These are phyloP conservation scores for Lepidocolaptes lacrymiger DNA, from an alignment of 2,797 vertebrate species.

Conservation along the genomic window DNA sequence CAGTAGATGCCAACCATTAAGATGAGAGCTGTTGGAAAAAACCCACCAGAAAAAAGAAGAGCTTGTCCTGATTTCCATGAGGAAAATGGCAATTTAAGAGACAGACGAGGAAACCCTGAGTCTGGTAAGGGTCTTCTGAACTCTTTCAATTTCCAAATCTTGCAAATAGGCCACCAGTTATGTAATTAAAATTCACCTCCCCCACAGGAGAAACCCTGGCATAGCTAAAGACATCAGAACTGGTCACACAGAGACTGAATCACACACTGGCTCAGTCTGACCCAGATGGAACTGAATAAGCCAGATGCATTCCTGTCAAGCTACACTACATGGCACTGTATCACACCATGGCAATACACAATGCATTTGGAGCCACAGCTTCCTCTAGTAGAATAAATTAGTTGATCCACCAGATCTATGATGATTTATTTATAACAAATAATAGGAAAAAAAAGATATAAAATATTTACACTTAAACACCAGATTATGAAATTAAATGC, in stretches of 20 bases:
- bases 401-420: not conserved
- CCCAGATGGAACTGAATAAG: not conserved
- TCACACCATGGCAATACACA: not conserved
- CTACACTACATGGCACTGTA: not conserved
- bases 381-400: not conserved
- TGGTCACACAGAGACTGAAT: not conserved
- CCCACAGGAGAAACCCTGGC: not conserved
- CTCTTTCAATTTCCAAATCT: not conserved
- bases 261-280: not conserved
- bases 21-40: not conserved
- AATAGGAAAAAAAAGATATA: not conserved
- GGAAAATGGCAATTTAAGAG: not conserved
- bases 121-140: not conserved
- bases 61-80: not conserved
- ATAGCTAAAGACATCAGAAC: not conserved
- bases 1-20: not conserved
- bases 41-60: not conserved
- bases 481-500: not conserved
- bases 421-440: not conserved
- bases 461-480: not conserved
- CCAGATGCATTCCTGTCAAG: not conserved
- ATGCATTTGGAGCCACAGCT: not conserved
- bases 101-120: not conserved
- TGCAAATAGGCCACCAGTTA: not conserved
- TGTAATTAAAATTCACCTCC: not conserved